Base-by-base conservation (phyloP, 2,113 vertebrate species). In the Cololabis saira region DNA sequence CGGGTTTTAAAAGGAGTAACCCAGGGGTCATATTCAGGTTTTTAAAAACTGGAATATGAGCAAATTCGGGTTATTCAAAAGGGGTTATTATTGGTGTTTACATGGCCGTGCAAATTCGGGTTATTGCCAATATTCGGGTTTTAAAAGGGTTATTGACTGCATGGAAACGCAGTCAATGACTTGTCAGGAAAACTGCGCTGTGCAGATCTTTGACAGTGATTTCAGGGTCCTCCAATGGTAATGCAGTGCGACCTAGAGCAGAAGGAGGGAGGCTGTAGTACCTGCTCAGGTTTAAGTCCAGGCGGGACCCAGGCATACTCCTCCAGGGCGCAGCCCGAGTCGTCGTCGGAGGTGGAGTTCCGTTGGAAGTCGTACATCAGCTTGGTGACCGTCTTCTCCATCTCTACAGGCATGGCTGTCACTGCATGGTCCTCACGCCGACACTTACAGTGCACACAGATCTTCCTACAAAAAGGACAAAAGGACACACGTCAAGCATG, bases 321-420 rank as follows among this genome's bases (percentile, higher is more conserved):
- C 88, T 99, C 98, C 87, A 99, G 88, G 52, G 97, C 97, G 17
- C 97, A 99, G 83, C 98, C 98, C 0, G 98, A 99, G 87, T 99
- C 97, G 0, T 99, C 98, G 0, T 99, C 98, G 0, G 98, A 99
- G 63, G 97, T 98, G 0, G 98, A 99, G 89, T 98, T 99, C 90
- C 97, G 95, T 94, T 99, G 98, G 93, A 99, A 99, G 93, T 99
- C 98, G 81, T 98, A 98, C 96, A 98, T 97, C 90, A 98, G 95
- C 85, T 99, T 98, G 21, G 95, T 97, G 88, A 99, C 95, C 0
- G 96, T 98, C 92, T 99, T 99, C 94, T 99, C 97, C 98, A 99
- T 99, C 92, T 98, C 98, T 89, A 99, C 91, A 40, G 97, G 96
- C 97, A 99, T 97, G 88, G 91, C 93, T 21, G 95, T 96, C 83